phyloP scores from a whole-genome alignment of 2,888 invertebrate species.

The Salpingus planirostris region DNA sequence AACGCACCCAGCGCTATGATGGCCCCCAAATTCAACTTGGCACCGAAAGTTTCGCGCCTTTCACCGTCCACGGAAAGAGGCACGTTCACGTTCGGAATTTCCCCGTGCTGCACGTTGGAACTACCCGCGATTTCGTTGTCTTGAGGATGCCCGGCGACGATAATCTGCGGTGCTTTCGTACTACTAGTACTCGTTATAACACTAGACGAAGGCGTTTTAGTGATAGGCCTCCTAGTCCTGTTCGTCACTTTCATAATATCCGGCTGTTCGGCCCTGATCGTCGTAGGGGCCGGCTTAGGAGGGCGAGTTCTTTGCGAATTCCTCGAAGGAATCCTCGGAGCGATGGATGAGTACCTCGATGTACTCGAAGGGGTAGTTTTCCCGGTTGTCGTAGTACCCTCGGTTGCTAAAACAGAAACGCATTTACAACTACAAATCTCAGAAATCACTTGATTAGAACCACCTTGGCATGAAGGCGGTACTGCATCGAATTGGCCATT shows the following conservation, averaged over 20 bases:
- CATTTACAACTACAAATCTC: too few relatives aligned
- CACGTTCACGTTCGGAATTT: conserved; percentile 57
- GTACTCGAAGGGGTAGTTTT: background rate
- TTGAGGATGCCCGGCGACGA: conserved; percentile 55
- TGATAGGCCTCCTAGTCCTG: conserved; percentile 26
- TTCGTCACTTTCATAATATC: conserved; percentile 34
- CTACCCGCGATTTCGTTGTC: conserved; percentile 64
- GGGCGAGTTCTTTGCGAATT: conserved; percentile 32
- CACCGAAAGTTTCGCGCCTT: conserved; percentile 50
- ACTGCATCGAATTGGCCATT: conserved; percentile 73
- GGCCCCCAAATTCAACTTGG: conserved; percentile 74
- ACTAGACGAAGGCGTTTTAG: conserved; percentile 14
- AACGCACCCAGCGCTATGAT: conserved; percentile 84
- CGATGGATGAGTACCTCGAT: too few relatives aligned
- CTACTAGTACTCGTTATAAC: background rate
- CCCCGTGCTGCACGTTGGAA: conserved; percentile 49
- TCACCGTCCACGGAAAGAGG: conserved; percentile 59
- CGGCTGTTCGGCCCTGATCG: conserved; percentile 35
- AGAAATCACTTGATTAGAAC: too few relatives aligned
- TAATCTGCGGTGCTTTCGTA: conserved; percentile 37
- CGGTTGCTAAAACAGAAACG: background rate
- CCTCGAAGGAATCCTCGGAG: too few relatives aligned
- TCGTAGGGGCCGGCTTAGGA: conserved; percentile 38
- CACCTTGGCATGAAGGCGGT: conserved; percentile 65
- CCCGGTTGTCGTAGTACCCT: background rate